phyloP scores from a whole-genome alignment of 2,797 vertebrate species.

The Loriculus beryllinus region DNA sequence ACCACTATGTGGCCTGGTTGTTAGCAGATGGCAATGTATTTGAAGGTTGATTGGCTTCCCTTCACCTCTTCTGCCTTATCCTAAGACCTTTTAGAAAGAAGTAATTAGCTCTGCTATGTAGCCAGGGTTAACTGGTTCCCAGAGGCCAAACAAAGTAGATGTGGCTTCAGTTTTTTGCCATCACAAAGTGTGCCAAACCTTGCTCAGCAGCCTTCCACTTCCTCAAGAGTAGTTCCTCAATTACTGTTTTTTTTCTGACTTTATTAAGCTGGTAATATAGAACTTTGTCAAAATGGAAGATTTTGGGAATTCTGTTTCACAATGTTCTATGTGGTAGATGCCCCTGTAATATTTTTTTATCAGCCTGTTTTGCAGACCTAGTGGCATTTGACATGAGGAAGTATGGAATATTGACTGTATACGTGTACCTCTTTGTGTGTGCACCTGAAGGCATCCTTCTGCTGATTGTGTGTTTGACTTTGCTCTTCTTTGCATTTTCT shows the following conservation, averaged over 20 bases:
- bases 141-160: neutral
- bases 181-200: neutral
- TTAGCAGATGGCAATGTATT: constrained; percentile 38
- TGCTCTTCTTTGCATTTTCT: neutral
- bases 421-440: neutral
- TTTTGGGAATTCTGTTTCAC: neutral
- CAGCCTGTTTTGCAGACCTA: neutral
- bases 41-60: constrained; percentile 33
- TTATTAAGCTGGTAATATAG: neutral
- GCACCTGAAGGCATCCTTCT: neutral
- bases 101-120: neutral
- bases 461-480: neutral
- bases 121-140: neutral
- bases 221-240: neutral
- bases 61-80: neutral
- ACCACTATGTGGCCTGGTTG: neutral
- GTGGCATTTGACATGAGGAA: neutral
- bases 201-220: neutral
- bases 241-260: neutral
- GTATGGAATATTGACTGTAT: neutral
- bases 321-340: neutral
- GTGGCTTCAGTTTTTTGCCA: neutral
- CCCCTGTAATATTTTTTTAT: neutral
- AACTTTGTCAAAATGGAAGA: neutral
- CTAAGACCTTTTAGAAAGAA: neutral